These are phyloP conservation scores for Tringa solitaria DNA, from an alignment of 2,113 vertebrate species.

Conservation along the genomic window DNA sequence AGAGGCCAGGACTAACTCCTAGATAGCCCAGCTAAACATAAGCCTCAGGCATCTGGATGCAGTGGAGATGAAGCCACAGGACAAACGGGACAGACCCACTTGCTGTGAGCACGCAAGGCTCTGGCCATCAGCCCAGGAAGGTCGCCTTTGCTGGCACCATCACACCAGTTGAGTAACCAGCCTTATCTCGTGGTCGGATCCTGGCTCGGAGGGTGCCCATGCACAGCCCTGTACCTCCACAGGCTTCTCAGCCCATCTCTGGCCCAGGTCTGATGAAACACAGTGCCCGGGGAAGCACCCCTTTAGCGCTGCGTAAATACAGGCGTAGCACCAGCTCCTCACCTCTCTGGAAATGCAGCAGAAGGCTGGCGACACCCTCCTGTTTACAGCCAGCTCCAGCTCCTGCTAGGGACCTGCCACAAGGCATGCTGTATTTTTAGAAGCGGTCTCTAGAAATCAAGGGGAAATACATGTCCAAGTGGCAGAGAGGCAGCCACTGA, in stretches of 20 bases:
- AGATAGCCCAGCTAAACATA: neutral
- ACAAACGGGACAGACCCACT: neutral
- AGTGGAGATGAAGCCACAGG: neutral
- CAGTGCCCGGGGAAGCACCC: fast-evolving
- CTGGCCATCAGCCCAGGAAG: neutral
- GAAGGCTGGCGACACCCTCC: neutral
- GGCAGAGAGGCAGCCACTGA: neutral
- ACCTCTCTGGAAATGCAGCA: neutral
- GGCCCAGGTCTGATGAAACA: neutral
- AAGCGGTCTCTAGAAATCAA: neutral
- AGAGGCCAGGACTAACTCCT: neutral
- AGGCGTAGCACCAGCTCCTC: neutral
- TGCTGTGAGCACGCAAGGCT: neutral
- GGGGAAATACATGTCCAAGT: neutral
- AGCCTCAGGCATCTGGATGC: neutral
- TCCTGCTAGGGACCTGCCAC: neutral
- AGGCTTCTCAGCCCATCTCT: neutral
- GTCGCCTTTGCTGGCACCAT: neutral
- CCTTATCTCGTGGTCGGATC: fast-evolving
- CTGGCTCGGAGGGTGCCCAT: neutral
- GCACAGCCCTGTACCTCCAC: neutral
- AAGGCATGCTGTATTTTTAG: neutral
- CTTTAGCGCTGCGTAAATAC: neutral
- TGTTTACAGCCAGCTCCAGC: neutral
- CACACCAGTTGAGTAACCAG: neutral